Evolutionary conservation across 2,113 vertebrate genomes (phyloP).

Genomic region (Lichenostomus cassidix): DNA sequence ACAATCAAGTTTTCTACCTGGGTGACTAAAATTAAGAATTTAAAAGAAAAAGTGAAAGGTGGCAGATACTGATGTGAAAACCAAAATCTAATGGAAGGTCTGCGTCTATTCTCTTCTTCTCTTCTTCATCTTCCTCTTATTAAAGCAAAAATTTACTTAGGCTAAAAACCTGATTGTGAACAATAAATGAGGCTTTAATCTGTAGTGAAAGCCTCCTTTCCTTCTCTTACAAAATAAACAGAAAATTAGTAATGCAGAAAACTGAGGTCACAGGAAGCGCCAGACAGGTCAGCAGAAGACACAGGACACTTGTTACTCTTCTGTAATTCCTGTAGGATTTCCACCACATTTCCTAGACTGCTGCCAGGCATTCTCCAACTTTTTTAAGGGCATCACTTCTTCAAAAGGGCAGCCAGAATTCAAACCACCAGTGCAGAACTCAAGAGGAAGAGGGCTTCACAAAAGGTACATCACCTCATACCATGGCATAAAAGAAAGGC

Average conservation of each 20-base stretch:
- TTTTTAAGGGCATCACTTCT: neutral
- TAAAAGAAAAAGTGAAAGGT: neutral
- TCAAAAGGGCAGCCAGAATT: neutral
- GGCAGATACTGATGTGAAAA: neutral
- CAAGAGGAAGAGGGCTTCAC: neutral
- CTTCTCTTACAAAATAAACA: neutral
- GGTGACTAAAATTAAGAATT: neutral
- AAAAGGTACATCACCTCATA: rapidly evolving
- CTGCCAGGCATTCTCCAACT: neutral
- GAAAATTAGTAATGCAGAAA: neutral
- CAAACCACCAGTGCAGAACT: neutral
- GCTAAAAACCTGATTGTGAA: neutral
- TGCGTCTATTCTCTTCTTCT: neutral
- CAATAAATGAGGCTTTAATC: neutral
- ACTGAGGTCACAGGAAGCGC: neutral
- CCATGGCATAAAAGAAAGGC: neutral
- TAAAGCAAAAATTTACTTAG: neutral
- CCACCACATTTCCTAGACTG: neutral
- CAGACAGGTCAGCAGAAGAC: neutral
- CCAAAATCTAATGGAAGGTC: neutral
- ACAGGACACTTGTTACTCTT: neutral
- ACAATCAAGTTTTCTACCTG: neutral
- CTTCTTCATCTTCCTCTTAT: neutral
- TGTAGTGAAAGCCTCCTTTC: neutral
- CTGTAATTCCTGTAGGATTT: neutral